Evolutionary conservation across 1,140 invertebrate species (phyloP), one percentile per base, ranked within the genome.

Genomic region (Drosophila funebris): DNA sequence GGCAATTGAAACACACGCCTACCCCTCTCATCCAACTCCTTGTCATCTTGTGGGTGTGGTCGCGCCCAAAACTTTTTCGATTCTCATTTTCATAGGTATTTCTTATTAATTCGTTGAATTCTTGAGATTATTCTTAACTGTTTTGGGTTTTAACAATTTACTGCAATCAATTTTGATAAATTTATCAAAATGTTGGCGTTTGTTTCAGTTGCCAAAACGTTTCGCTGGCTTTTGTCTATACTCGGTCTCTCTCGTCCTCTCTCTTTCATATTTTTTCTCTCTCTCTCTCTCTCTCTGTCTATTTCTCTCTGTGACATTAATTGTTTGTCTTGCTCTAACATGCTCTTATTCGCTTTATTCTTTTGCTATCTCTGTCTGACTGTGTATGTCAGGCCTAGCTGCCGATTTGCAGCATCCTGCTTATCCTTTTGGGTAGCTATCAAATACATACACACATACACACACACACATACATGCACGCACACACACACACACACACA

Each of bases 401-500:
- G 72, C 54, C 73, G 71, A 87, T 64, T 76, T 82, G 69, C 83
- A 88, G 83, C 83, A 88, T 88, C 78, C 83, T 83, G 82, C 82
- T 87, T 87, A 87, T 88, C 83, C 83, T 46, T 82, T 76, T 77
- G 50, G 56, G 62, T 70, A 48, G 74, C 54, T 67, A 85, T 54
- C 61, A 77, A 61, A 48, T 48, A 41, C 67, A 78, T 66, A 77
- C 48, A 57, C 56, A 73, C 20, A 67, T 52, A 62, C 13, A 53
- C 27, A 77, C 48, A 57, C 56, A 73, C 16, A 63, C 56, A 62
- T 9, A 48, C 27, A 52, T n/a, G 37, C 8, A 50, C 33, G 27
- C 31, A 62, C 27, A 44, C 39, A 53, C 5, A 20, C 70, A 63
- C 39, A 66, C 33, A 52, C 63, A 60, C 39, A 54, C 43, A 54